These are phyloP conservation scores for Xylophagus ater DNA, from an alignment of 2,888 invertebrate species.

Conservation along the genomic window DNA sequence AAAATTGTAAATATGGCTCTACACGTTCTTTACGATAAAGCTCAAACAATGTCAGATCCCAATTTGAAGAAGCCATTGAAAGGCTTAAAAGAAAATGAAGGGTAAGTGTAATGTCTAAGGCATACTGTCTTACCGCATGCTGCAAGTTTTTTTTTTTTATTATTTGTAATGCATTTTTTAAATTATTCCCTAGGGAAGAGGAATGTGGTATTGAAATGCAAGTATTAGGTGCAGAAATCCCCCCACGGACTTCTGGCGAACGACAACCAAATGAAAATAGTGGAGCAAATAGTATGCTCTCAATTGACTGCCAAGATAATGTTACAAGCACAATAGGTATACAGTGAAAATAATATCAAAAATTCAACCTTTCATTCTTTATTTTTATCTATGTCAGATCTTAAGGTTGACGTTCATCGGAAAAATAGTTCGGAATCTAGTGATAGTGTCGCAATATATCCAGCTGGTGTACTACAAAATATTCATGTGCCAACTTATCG, in stretches of 20 bases:
- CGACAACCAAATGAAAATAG: constrained; percentile 42
- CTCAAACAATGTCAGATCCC: constrained; percentile 56
- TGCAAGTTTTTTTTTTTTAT: neutral
- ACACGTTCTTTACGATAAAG: constrained; percentile 89
- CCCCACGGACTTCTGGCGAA: constrained; percentile 54
- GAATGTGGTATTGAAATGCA: constrained; percentile 79
- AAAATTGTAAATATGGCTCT: constrained; percentile 83
- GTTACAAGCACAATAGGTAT: constrained; percentile 57
- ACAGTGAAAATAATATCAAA: constrained; percentile 5
- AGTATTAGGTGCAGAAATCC: constrained; percentile 48
- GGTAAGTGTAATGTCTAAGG: constrained; percentile 27
- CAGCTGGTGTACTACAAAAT: constrained; percentile 39
- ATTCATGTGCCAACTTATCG: constrained; percentile 36
- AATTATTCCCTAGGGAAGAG: constrained; percentile 46
- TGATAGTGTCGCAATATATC: constrained; percentile 52
- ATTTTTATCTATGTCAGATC: constrained; percentile 44
- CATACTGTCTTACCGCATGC: neutral
- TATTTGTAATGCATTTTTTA: neutral
- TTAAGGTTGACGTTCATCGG: constrained; percentile 87
- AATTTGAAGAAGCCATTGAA: constrained; percentile 44
- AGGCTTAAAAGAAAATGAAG: constrained; percentile 38
- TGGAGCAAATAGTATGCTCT: constrained; percentile 38
- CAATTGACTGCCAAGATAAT: constrained; percentile 38
- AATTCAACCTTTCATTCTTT: no score
- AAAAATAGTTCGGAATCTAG: constrained; percentile 85